Conservation (phyloP, 2,888 invertebrate species). For the Hydrotaea cyrtoneurina region DNA sequence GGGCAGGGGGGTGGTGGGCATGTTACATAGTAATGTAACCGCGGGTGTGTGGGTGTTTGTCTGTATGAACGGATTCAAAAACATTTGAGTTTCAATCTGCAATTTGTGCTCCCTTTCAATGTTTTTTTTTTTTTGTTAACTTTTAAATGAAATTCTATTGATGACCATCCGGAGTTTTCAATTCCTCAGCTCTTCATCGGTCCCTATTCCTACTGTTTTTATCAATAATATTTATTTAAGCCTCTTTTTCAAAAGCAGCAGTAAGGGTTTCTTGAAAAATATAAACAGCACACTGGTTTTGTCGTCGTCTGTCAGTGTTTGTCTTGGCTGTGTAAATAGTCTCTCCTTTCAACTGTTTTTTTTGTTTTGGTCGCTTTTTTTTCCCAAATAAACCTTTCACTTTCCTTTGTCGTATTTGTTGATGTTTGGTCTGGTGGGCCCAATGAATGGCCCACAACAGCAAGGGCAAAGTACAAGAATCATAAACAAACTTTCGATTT, state of each 20-base stretch:
- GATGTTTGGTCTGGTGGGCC: background rate
- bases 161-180: constrained; percentile 28
- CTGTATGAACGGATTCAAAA: background rate
- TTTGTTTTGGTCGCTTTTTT: background rate
- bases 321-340: background rate
- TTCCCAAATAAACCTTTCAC: background rate
- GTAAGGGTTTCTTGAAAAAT: constrained; percentile 1
- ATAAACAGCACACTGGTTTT: constrained; percentile 46
- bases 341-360: constrained; percentile 6
- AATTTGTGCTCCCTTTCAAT: constrained; percentile 6
- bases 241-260: background rate
- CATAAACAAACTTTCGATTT: constrained; percentile 36
- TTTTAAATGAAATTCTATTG: constrained; percentile 33
- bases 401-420: constrained; percentile 6
- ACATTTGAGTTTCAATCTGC: constrained; percentile 21
- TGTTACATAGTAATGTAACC: too few species aligned
- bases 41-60: background rate
- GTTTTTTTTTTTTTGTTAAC: constrained; percentile 33
- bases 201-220: background rate
- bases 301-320: constrained; percentile 27
- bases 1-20: background rate
- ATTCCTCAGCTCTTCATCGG: background rate
- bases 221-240: constrained; percentile 48
- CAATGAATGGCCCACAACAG: background rate
- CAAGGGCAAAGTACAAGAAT: background rate